Evolutionary conservation across 2,888 invertebrate genomes (phyloP).

Genomic region (Andrena trimmerana): DNA sequence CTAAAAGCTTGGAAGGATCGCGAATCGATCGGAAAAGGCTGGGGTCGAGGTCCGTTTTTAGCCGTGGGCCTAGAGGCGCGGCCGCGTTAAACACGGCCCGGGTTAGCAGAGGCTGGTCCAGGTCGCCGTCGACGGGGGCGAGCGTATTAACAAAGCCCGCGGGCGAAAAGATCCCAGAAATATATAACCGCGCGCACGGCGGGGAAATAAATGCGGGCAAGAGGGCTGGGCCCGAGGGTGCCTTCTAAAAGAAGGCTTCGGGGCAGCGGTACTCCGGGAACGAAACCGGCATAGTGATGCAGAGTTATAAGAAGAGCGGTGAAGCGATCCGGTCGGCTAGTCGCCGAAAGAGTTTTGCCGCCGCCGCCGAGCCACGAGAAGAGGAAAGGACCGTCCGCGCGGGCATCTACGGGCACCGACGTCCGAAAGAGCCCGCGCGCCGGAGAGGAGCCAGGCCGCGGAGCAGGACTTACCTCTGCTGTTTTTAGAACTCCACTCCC

Average conservation of each 20-base stretch:
- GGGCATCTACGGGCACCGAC: background rate
- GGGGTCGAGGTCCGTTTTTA: conserved; percentile 53
- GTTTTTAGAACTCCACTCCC: conserved; percentile 85
- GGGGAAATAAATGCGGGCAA: conserved; percentile 82
- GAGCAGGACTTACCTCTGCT: conserved; percentile 84
- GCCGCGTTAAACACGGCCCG: background rate
- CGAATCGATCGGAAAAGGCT: conserved; percentile 70
- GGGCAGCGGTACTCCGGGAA: conserved; percentile 69
- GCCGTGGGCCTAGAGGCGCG: conserved; percentile 30
- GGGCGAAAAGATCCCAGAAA: conserved; percentile 84
- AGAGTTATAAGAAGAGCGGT: conserved; percentile 71
- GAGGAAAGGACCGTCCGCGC: conserved; percentile 15
- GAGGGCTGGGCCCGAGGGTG: conserved; percentile 48
- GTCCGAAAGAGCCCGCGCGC: background rate
- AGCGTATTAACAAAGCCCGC: conserved; percentile 79
- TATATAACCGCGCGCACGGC: conserved; percentile 79
- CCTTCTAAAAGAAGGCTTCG: conserved; percentile 70
- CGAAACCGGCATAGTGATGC: conserved; percentile 69
- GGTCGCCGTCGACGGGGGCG: conserved; percentile 11
- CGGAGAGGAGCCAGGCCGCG: conserved; percentile 20
- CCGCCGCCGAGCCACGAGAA: conserved; percentile 44
- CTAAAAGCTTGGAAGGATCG: conserved; percentile 62
- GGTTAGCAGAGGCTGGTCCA: background rate
- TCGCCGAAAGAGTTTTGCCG: conserved; percentile 64
- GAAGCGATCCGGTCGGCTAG: conserved; percentile 71